These are phyloP conservation scores for Hipposideros larvatus DNA, from an alignment of 2,797 vertebrate genomes.

Conservation along the genomic window DNA sequence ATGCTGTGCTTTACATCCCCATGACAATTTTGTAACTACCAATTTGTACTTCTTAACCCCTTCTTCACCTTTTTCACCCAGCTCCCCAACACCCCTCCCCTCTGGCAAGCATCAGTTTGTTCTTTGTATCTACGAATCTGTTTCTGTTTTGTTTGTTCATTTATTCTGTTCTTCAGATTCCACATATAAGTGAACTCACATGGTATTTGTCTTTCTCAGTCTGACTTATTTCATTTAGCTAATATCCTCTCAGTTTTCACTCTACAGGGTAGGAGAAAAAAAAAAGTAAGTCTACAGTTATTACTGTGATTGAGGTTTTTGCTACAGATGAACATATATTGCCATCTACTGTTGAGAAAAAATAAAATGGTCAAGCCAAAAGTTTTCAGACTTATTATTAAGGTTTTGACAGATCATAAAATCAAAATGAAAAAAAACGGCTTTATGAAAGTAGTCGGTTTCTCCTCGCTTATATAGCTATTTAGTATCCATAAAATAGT, in stretches of 20 bases:
- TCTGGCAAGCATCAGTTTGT: no score
- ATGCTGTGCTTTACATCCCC: no score
- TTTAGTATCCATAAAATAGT: constrained; percentile 37
- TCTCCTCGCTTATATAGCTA: neutral
- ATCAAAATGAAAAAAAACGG: neutral
- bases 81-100: no score
- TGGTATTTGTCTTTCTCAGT: no score
- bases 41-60: no score
- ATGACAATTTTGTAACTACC: no score
- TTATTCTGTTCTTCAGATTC: no score
- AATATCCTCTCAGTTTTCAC: constrained; percentile 28
- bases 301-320: neutral
- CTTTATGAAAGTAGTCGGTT: constrained; percentile 41
- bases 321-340: constrained; percentile 84
- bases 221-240: no score
- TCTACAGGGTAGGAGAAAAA: neutral
- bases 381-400: neutral
- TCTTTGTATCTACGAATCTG: no score
- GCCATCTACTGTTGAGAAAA: constrained; percentile 88
- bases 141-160: no score
- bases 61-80: no score
- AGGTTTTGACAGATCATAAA: constrained; percentile 25
- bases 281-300: neutral
- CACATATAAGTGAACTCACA: no score
- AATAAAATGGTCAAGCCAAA: constrained; percentile 21